phyloP scores from a whole-genome alignment of 2,797 vertebrate genomes.

The Craterocephalus amniculus region DNA sequence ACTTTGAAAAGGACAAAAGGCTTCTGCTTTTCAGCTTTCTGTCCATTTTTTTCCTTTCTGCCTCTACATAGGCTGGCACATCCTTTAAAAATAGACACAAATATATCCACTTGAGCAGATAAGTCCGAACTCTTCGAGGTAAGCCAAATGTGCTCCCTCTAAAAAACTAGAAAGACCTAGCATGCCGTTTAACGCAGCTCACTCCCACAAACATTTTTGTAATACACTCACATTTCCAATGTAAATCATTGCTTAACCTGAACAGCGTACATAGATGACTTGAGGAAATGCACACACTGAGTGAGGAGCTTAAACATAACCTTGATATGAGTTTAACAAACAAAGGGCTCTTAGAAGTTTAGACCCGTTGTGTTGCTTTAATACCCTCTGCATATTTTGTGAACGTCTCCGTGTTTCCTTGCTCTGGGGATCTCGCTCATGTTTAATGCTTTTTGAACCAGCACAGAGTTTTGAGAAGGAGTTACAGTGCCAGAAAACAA shows the following conservation, averaged over 20 bases:
- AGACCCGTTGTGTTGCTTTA: constrained; percentile 35
- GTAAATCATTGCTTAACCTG: constrained; percentile 32
- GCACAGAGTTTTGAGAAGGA: constrained; percentile 60
- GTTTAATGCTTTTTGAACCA: constrained; percentile 79
- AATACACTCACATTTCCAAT: constrained; percentile 41
- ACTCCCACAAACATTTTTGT: constrained; percentile 26
- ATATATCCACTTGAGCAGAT: neutral
- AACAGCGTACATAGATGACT: constrained; percentile 16
- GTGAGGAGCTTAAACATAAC: neutral
- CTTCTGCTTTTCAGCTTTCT: neutral
- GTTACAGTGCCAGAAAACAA: constrained; percentile 61
- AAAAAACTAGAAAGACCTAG: constrained; percentile 32
- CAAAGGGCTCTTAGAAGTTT: constrained; percentile 51
- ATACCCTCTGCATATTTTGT: constrained; percentile 54
- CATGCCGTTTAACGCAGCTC: constrained; percentile 3
- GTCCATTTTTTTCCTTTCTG: neutral
- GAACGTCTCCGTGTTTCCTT: constrained; percentile 54
- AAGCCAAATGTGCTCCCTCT: constrained; percentile 21
- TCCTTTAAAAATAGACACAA: neutral
- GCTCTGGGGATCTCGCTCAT: constrained; percentile 64
- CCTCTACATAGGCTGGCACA: constrained; percentile 5
- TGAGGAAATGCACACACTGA: too few species aligned
- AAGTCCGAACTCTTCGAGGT: neutral
- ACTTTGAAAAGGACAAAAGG: constrained; percentile 5
- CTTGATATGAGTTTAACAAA: constrained; percentile 25